Evolutionary conservation across 2,888 invertebrate species (phyloP).

Genomic region (Caenorhabditis sp.): DNA sequence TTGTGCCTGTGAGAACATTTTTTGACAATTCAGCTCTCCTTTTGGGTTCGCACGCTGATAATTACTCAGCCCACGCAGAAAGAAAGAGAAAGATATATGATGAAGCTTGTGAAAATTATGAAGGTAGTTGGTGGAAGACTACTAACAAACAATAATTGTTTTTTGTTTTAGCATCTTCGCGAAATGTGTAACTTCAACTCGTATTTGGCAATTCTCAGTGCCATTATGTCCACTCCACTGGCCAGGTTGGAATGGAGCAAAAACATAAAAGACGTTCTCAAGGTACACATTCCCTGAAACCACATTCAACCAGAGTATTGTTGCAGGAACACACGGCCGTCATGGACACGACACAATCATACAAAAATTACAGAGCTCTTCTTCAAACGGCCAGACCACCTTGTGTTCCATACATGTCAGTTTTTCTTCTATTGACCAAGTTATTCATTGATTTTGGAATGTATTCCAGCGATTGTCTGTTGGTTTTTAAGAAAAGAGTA

Average conservation of each 20-base stretch:
- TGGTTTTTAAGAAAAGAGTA: too few species aligned
- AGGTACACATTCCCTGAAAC: slow-evolving; percentile 6
- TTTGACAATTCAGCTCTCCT: slow-evolving; percentile 75
- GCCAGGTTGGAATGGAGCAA: slow-evolving; percentile 86
- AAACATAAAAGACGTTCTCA: slow-evolving; percentile 76
- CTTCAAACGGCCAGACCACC: slow-evolving; percentile 95
- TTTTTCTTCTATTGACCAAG: slow-evolving; percentile 71
- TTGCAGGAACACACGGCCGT: slow-evolving; percentile 88
- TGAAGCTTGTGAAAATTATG: slow-evolving; percentile 94
- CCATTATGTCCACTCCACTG: slow-evolving; percentile 93
- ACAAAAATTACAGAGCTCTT: slow-evolving; percentile 95
- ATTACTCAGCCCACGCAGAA: slow-evolving; percentile 92
- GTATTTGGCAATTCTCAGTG: slow-evolving; percentile 94
- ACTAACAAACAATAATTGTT: neutral
- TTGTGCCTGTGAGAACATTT: too few species aligned
- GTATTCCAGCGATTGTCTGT: too few species aligned
- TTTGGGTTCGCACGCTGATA: slow-evolving; percentile 90
- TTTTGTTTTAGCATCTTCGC: slow-evolving; percentile 84
- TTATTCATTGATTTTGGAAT: too few species aligned
- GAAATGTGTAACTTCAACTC: slow-evolving; percentile 99
- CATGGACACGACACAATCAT: slow-evolving; percentile 97
- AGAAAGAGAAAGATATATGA: slow-evolving; percentile 90
- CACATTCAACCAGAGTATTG: neutral
- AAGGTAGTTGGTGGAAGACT: slow-evolving; percentile 82
- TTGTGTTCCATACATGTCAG: slow-evolving; percentile 98